These are phyloP conservation scores for Lineus longissimus DNA, from an alignment of 1,140 invertebrate genomes.

Conservation along the genomic window DNA sequence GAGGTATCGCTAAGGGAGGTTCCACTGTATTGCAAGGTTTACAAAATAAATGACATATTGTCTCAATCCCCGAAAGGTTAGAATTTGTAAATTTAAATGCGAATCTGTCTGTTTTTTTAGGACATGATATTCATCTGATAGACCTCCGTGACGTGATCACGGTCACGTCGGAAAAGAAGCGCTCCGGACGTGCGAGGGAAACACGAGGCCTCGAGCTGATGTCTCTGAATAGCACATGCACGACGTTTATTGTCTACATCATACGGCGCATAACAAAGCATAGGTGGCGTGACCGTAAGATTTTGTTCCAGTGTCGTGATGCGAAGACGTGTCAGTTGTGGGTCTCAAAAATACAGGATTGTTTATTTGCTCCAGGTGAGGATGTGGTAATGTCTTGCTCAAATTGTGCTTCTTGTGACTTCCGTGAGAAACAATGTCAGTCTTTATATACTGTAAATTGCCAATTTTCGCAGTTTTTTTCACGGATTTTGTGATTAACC, in stretches of 20 bases:
- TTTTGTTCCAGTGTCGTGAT: slow-evolving; percentile 31
- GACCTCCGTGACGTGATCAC: slow-evolving; percentile 26
- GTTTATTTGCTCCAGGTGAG: slow-evolving; percentile 28
- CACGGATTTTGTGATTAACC: not conserved
- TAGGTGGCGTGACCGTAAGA: slow-evolving; percentile 32
- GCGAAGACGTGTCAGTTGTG: slow-evolving; percentile 29
- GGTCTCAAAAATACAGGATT: slow-evolving; percentile 32
- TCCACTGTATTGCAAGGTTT: too few species aligned
- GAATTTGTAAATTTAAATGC: too few species aligned
- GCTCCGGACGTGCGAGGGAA: slow-evolving; percentile 9
- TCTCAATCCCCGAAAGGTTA: too few species aligned
- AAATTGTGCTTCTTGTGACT: not conserved
- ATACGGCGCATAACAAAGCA: slow-evolving; percentile 28
- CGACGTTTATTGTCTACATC: slow-evolving; percentile 26
- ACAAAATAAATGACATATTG: too few species aligned
- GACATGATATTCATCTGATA: not conserved
- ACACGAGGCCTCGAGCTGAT: slow-evolving; percentile 28
- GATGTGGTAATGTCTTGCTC: not conserved
- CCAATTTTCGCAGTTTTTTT: not conserved
- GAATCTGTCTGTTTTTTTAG: too few species aligned
- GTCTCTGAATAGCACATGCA: slow-evolving; percentile 16
- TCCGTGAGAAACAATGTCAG: not conserved
- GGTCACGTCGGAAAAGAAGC: slow-evolving; percentile 18
- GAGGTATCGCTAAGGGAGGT: too few species aligned
- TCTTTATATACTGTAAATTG: not conserved